Percentiles rank a stretch among this genome's conserved stretches.
Evolutionary conservation across 2,888 invertebrate species (phyloP).

Genomic region (Zhuqinia jingwanae): DNA sequence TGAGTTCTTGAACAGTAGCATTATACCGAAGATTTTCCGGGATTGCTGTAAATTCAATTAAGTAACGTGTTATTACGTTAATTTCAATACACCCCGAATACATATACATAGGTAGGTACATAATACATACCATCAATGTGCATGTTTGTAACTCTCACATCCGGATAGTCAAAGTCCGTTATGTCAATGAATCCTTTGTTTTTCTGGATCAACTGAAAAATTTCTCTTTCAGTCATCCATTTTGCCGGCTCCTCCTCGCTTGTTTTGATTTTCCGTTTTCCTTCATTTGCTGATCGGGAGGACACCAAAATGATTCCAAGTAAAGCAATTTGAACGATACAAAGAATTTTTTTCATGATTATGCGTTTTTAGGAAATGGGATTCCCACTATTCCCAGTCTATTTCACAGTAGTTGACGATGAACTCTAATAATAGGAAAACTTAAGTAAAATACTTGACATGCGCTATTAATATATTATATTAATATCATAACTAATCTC

Average conservation of each 20-base stretch:
- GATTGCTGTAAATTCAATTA: constrained; percentile 15
- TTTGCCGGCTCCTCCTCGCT: constrained; percentile 45
- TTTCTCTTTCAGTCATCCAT: constrained; percentile 56
- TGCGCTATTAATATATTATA: too few species aligned
- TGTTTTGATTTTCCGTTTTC: constrained; percentile 34
- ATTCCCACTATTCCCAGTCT: background rate
- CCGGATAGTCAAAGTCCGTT: constrained; percentile 23
- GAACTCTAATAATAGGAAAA: too few species aligned
- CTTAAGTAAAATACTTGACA: too few species aligned
- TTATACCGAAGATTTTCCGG: constrained; percentile 15
- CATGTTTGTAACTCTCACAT: background rate
- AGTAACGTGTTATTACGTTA: too few species aligned
- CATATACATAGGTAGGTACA: background rate
- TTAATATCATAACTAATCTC: too few species aligned
- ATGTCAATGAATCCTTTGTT: constrained; percentile 34
- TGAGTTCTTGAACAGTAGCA: background rate
- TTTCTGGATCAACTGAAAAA: constrained; percentile 30
- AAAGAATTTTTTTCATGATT: background rate
- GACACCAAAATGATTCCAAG: background rate
- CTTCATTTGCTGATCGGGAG: background rate
- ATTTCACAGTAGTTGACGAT: too few species aligned
- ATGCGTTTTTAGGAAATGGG: too few species aligned
- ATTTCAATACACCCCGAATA: too few species aligned
- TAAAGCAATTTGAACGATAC: background rate
- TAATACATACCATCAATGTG: constrained; percentile 5